Conservation (phyloP, 2,888 invertebrate species). For the Schrankia costaestrigalis region DNA sequence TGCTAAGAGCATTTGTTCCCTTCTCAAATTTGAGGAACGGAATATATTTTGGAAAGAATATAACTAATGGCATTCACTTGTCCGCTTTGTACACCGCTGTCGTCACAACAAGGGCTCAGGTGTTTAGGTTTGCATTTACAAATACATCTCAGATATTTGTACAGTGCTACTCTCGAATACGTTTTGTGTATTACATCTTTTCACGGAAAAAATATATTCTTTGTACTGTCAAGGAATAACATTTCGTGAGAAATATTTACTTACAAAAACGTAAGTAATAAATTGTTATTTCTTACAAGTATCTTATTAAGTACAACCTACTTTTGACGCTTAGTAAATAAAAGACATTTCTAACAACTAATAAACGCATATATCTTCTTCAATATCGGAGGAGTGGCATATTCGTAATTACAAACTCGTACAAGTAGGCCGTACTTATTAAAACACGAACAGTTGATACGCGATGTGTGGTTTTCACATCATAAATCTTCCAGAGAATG, state of each 20-base stretch:
- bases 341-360: too few species aligned
- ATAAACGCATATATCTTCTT: too few species aligned
- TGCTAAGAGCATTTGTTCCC: slow-evolving; percentile 71
- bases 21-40: slow-evolving; percentile 54
- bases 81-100: slow-evolving; percentile 29
- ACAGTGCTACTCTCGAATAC: slow-evolving; percentile 4
- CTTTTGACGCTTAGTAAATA: slow-evolving; percentile 1
- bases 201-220: too few species aligned
- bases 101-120: slow-evolving; percentile 30
- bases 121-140: slow-evolving; percentile 33
- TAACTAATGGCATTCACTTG: slow-evolving; percentile 46
- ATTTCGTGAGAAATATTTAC: slow-evolving; percentile 10
- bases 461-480: slow-evolving; percentile 2
- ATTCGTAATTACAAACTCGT: too few species aligned
- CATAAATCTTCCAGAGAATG: slow-evolving; percentile 5
- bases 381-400: too few species aligned
- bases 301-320: slow-evolving; percentile 5
- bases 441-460: background rate
- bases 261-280: slow-evolving; percentile 4
- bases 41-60: slow-evolving; percentile 57
- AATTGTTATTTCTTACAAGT: slow-evolving; percentile 1
- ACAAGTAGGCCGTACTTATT: slow-evolving; percentile 4
- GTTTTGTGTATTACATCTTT: slow-evolving; percentile 8
- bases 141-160: slow-evolving; percentile 9
- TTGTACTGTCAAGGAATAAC: slow-evolving; percentile 9